Evolutionary conservation across 2,113 vertebrate species (phyloP), one percentile per base, ranked within the genome.

Genomic region (Callopanchax toddi): DNA sequence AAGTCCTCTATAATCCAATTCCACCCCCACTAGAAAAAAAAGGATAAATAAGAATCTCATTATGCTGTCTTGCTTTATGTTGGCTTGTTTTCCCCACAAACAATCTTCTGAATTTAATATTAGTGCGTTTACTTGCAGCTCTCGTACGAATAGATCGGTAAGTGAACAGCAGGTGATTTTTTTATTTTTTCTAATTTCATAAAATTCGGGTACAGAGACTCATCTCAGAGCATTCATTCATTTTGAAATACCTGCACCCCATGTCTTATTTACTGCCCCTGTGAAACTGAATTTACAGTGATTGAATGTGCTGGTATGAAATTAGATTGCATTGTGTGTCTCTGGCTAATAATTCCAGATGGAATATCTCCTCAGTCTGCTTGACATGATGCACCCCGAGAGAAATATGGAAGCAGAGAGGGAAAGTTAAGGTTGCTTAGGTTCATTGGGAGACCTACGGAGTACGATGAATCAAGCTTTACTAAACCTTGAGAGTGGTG

Each of bases 1-100:
- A 91, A 89, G 76, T 72, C 85, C 50, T 77, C 81, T 75, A 83
- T 93, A 93, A 93, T 93, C 91, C 92, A 93, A 92, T 93, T 92
- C 88, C 88, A 89, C 81, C 86, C 81, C 81, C 78, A 85, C 59
- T 76, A 74, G 64, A 71, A 82, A 82, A 78, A 56, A 83, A 81
- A 79, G 73, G 85, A 89, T 86, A 67, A 90, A 84, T 87, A 77
- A 89, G 81, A 92, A 92, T 90, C 86, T 89, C 89, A 92, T 91
- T 91, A 90, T 88, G 76, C 76, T 88, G 77, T 83, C 82, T 80
- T 84, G 79, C 82, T 86, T 92, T 88, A 86, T 86, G 84, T 85
- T 71, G 75, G 79, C 85, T 79, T 84, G 90, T 91, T 83, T 77
- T 60, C 76, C n/a, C 87, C 69, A 79, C 83, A 83, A 84, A 87